Evolutionary conservation across 2,888 invertebrate genomes (phyloP), one percentile per base, ranked within the genome.

Genomic region (Serripes groenlandicus): DNA sequence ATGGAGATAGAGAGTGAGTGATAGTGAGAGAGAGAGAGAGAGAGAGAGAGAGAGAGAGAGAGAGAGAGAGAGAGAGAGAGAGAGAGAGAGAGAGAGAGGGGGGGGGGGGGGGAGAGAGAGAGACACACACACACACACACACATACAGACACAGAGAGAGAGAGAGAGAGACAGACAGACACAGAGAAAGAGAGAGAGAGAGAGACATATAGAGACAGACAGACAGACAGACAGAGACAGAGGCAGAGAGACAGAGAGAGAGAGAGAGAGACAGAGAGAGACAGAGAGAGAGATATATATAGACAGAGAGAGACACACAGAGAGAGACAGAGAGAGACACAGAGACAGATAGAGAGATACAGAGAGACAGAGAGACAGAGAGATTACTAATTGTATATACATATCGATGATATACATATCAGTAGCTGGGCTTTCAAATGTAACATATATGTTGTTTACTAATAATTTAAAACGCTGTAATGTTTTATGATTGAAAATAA

Each of bases 1-100:
- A 62, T 18, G 9, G 62, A 62, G 62, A 62, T 18, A 62, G 62
- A 62, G 62, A 62, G 28, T 15, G 56, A 56, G 11, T 15, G 62
- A 32, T 9, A 62, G 62, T 23, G 62, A 62, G 62, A 62, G 62
- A 62, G 62, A 62, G 62, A 62, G 28, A 62, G 62, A 62, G 62
- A 62, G 62, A 62, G 62, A 62, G 62, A 62, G 62, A 62, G 62
- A 62, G 30, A 62, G 34, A 34, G 28, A 15, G 30, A 62, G 62
- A 62, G 62, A 62, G 11, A 30, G 66, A 66, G 32, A 34, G 66
- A 34, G 35, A 30, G 66, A 66, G 66, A 66, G 49, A 49, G 49
- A 49, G 49, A 49, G 49, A 49, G 26, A 60, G 28, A 60, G 26
- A 49, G 49, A 49, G 49, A 49, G 49, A 49, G 49, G 7, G 49